Percentiles rank a stretch among this genome's conserved stretches.
Evolutionary conservation across 2,888 invertebrate genomes (phyloP).

Genomic region (Acronicta alni): DNA sequence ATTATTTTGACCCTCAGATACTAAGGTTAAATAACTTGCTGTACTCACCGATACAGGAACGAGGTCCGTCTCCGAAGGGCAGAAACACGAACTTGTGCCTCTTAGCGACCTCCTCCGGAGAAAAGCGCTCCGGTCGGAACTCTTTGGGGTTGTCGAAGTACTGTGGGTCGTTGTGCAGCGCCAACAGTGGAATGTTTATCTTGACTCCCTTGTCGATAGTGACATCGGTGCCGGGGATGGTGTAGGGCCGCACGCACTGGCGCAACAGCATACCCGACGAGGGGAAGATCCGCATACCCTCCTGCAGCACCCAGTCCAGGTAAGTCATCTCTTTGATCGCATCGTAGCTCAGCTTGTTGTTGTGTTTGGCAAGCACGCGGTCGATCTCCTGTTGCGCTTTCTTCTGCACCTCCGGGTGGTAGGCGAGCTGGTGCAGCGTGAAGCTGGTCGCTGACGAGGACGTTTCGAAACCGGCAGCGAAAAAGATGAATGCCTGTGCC

Average conservation of each 20-base stretch:
- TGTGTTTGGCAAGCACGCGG: conserved; percentile 62
- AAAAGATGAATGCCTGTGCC: conserved; percentile 77
- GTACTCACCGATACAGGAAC: conserved; percentile 73
- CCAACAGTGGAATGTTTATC: conserved; percentile 66
- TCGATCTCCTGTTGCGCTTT: conserved; percentile 72
- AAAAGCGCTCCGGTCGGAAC: conserved; percentile 74
- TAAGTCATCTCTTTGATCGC: conserved; percentile 77
- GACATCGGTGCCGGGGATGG: conserved; percentile 63
- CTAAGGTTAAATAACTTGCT: no score
- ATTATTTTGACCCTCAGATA: no score
- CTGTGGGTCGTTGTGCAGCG: conserved; percentile 71
- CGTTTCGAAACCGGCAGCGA: conserved; percentile 84
- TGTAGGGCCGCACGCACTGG: conserved; percentile 61
- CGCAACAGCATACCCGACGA: conserved; percentile 65
- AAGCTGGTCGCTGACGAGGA: conserved; percentile 81
- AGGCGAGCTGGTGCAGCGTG: conserved; percentile 76
- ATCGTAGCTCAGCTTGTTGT: conserved; percentile 71
- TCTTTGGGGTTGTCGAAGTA: conserved; percentile 72
- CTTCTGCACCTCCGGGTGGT: conserved; percentile 68
- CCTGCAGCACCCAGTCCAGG: conserved; percentile 72
- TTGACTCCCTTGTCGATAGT: conserved; percentile 64
- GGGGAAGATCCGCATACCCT: conserved; percentile 75
- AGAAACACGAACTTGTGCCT: conserved; percentile 68
- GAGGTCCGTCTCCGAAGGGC: conserved; percentile 75
- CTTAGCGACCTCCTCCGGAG: conserved; percentile 56